phyloP scores from a whole-genome alignment of 2,888 invertebrate genomes.

The Bombylius discolor region DNA sequence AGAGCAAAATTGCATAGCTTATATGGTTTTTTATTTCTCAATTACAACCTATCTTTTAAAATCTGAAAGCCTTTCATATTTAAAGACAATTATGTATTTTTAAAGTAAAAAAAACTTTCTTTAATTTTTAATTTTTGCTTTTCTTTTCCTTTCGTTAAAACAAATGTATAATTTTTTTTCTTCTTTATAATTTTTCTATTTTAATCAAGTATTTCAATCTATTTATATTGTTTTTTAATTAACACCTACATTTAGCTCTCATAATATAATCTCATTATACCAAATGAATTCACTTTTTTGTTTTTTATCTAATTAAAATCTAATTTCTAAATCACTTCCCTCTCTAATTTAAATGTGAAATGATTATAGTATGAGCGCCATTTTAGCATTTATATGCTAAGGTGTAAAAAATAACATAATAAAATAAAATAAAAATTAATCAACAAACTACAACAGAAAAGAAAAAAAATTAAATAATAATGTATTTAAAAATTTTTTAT shows the following conservation, averaged over 20 bases:
- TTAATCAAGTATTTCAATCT: no score
- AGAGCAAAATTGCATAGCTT: no score
- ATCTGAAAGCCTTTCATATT: no score
- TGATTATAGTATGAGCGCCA: constrained; percentile 2
- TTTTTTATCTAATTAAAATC: background rate
- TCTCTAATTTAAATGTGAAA: background rate
- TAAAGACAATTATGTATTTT: no score
- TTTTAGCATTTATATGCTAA: constrained; percentile 5
- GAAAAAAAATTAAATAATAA: background rate
- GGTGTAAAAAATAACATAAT: background rate
- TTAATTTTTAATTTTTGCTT: no score
- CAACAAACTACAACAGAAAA: background rate
- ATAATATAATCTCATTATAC: background rate
- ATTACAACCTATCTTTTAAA: no score
- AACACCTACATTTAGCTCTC: background rate
- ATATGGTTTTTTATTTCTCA: no score
- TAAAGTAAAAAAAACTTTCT: no score
- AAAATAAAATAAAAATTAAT: background rate
- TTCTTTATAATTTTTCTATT: no score
- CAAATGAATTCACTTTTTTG: background rate
- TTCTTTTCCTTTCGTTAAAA: no score
- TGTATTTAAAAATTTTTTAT: no score
- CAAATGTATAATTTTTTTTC: no score
- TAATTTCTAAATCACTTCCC: background rate
- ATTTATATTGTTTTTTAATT: background rate